Conservation (phyloP, 2,888 invertebrate species). For the Cepaea hortensis region DNA sequence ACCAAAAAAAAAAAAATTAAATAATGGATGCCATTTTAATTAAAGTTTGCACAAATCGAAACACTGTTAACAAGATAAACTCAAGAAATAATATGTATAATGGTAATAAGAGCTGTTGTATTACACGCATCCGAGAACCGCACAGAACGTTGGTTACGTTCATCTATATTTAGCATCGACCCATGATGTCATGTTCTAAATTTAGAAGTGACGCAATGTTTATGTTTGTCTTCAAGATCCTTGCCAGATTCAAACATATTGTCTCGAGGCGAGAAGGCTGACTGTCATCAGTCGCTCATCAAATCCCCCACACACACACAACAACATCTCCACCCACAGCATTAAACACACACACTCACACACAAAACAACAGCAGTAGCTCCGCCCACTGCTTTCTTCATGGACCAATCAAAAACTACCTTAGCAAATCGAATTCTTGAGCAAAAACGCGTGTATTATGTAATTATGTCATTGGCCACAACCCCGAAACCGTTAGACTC, state of each 20-base stretch:
- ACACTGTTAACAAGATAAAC: not conserved
- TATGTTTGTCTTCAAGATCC: not conserved
- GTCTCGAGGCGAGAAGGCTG: not conserved
- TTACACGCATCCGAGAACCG: not conserved
- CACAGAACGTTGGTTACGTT: not conserved
- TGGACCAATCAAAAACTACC: not conserved
- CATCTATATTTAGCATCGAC: not conserved
- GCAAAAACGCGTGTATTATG: not conserved
- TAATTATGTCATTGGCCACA: not conserved
- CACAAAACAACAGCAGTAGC: not conserved
- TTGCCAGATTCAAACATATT: not conserved
- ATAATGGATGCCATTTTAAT: not conserved
- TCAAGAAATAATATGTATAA: not conserved
- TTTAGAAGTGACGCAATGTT: slow-evolving; percentile 2
- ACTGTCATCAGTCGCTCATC: not conserved
- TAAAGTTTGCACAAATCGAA: not conserved
- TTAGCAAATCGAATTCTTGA: not conserved
- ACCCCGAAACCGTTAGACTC: not conserved
- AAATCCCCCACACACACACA: not conserved
- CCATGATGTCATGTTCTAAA: slow-evolving; percentile 5
- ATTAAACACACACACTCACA: not conserved
- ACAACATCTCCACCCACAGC: too few species aligned
- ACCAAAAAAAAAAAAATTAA: too few species aligned
- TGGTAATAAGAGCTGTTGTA: not conserved
- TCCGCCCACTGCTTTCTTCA: not conserved